phyloP scores from a whole-genome alignment of 2,113 vertebrate species.

The Romanogobio albipinnatus region DNA sequence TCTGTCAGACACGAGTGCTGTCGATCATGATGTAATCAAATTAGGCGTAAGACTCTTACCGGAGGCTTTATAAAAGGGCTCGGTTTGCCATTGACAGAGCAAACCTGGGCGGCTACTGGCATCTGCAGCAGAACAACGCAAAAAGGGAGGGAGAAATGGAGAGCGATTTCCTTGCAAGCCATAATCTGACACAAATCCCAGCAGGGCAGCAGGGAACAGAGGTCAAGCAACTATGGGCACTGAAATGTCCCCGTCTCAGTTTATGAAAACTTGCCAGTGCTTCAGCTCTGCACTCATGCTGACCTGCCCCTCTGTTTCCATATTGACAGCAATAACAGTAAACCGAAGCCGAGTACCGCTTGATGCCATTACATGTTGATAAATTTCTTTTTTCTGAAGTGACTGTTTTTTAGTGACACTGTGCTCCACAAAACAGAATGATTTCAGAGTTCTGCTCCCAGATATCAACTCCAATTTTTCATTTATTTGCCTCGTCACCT shows the following conservation, averaged over 20 bases:
- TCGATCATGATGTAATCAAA: slow-evolving; percentile 57
- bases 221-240: slow-evolving; percentile 34
- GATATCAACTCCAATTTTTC: slow-evolving; percentile 38
- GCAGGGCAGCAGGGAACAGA: not conserved
- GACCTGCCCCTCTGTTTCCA: slow-evolving; percentile 41
- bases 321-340: slow-evolving; percentile 37
- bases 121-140: slow-evolving; percentile 27
- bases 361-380: not conserved
- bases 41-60: slow-evolving; percentile 52
- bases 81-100: slow-evolving; percentile 27
- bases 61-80: slow-evolving; percentile 35
- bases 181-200: slow-evolving; percentile 37
- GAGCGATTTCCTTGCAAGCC: slow-evolving; percentile 11
- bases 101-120: slow-evolving; percentile 13
- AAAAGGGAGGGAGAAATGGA: slow-evolving; percentile 11
- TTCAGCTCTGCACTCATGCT: not conserved
- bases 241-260: slow-evolving; percentile 25
- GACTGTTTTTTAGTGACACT: not conserved
- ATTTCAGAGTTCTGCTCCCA: slow-evolving; percentile 22
- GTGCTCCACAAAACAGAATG: not conserved
- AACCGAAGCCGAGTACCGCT: not conserved
- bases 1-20: slow-evolving; percentile 30
- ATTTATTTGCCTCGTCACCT: slow-evolving; percentile 7
- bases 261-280: slow-evolving; percentile 25
- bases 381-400: not conserved